These are phyloP conservation scores for Pavo muticus DNA, from an alignment of 2,113 vertebrate genomes.

Conservation along the genomic window DNA sequence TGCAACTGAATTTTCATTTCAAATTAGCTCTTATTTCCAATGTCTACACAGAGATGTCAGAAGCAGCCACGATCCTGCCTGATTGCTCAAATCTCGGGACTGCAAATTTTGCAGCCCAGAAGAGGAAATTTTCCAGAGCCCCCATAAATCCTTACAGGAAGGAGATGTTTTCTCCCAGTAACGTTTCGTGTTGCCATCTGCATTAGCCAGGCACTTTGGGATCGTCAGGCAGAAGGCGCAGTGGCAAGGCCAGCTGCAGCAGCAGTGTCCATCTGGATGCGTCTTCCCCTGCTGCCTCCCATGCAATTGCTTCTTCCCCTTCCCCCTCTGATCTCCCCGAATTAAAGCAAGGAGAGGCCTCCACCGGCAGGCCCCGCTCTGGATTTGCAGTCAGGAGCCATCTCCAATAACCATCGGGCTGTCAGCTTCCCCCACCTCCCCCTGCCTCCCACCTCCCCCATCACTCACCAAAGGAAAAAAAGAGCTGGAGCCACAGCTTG, in stretches of 20 bases:
- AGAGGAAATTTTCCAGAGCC: not conserved
- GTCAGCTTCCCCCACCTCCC: slow-evolving; percentile 75
- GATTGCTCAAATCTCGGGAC: not conserved
- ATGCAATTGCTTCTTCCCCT: slow-evolving; percentile 44
- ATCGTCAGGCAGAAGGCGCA: not conserved
- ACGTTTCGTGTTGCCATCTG: accelerated
- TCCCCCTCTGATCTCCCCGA: not conserved
- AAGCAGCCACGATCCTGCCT: not conserved
- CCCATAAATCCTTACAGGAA: accelerated
- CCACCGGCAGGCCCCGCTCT: slow-evolving; percentile 61
- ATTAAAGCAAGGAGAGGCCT: slow-evolving; percentile 30
- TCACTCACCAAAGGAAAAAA: slow-evolving; percentile 81
- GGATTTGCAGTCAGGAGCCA: slow-evolving; percentile 82
- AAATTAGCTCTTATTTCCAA: not conserved
- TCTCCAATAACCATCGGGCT: slow-evolving; percentile 78
- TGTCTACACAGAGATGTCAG: not conserved
- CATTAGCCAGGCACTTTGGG: accelerated
- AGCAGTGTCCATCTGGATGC: not conserved
- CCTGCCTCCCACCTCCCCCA: slow-evolving; percentile 75
- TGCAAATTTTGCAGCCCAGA: not conserved
- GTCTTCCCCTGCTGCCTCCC: not conserved
- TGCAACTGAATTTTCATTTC: not conserved
- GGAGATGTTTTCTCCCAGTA: not conserved
- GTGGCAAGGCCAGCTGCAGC: not conserved
- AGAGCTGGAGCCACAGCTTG: slow-evolving; percentile 79